Conservation (phyloP, 2,888 invertebrate genomes). For the Amaurobius ferox region DNA sequence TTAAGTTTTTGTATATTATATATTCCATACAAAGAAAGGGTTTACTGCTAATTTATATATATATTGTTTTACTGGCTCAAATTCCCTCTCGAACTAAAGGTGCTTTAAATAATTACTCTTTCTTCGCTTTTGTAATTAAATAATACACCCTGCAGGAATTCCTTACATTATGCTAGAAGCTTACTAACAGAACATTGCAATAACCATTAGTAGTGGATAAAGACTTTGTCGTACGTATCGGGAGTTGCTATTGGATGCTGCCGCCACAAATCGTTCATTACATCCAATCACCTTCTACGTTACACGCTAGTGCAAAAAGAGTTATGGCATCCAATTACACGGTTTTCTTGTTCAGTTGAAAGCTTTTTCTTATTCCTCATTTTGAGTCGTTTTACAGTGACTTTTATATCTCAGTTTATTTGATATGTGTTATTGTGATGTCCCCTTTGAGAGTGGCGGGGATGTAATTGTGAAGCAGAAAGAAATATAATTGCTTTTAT, state of each 20-base stretch:
- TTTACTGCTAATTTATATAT: too few species aligned
- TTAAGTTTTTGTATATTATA: too few species aligned
- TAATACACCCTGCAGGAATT: conserved; percentile 39
- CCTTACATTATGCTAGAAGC: conserved; percentile 27
- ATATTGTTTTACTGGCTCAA: too few species aligned
- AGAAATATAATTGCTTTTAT: too few species aligned
- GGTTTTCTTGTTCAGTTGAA: conserved; percentile 59
- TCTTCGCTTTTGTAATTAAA: conserved; percentile 41
- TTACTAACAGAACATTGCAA: conserved; percentile 24
- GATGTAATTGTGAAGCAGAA: too few species aligned
- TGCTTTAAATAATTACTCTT: neutral
- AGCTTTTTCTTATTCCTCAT: conserved; percentile 37
- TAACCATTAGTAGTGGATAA: conserved; percentile 50
- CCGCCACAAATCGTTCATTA: conserved; percentile 60
- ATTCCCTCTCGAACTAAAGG: too few species aligned
- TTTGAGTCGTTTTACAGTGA: conserved; percentile 19
- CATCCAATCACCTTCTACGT: conserved; percentile 39
- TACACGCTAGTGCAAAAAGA: conserved; percentile 29
- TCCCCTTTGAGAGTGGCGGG: neutral
- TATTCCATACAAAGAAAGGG: too few species aligned
- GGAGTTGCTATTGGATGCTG: conserved; percentile 45
- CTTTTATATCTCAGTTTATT: conserved; percentile 1
- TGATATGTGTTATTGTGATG: conserved; percentile 10
- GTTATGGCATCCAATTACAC: conserved; percentile 66
- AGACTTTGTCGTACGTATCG: conserved; percentile 41